Conservation (phyloP, 1,140 invertebrate species). For the Drosophila ambigua region DNA sequence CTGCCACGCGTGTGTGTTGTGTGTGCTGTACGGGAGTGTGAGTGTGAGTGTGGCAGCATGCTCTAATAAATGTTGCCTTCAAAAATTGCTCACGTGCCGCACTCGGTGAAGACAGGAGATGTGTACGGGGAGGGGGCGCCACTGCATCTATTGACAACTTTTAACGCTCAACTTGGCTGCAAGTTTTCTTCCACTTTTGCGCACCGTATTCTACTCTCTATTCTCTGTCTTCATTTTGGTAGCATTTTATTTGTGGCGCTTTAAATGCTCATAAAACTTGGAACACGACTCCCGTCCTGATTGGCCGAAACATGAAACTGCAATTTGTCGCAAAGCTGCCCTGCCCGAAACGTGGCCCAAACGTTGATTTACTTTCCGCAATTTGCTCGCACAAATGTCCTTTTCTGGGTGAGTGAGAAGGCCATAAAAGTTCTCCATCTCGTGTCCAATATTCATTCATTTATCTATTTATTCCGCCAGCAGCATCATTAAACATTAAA, state of each 20-base stretch:
- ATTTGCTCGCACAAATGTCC: slow-evolving; percentile 47
- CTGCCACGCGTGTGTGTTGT: slow-evolving; percentile 25
- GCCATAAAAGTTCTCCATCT: slow-evolving; percentile 41
- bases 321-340: slow-evolving; percentile 53
- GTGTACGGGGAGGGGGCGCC: background rate
- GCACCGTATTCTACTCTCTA: slow-evolving; percentile 6
- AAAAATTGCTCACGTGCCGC: slow-evolving; percentile 51
- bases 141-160: slow-evolving; percentile 52
- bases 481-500: slow-evolving; percentile 50
- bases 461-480: slow-evolving; percentile 19
- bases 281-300: slow-evolving; percentile 32
- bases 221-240: slow-evolving; percentile 8
- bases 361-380: slow-evolving; percentile 48
- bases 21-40: background rate
- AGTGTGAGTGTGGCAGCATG: slow-evolving; percentile 23
- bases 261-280: slow-evolving; percentile 66
- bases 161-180: slow-evolving; percentile 58
- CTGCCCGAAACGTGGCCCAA: slow-evolving; percentile 16
- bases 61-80: slow-evolving; percentile 51
- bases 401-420: slow-evolving; percentile 18
- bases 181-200: slow-evolving; percentile 38
- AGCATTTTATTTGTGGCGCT: slow-evolving; percentile 51
- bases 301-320: slow-evolving; percentile 63
- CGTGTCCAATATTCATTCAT: too few relatives aligned
- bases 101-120: too few relatives aligned